Percentiles rank a stretch among this genome's conserved stretches.
Conservation (phyloP, 2,888 invertebrate genomes). For the Plagiodera versicolora region DNA sequence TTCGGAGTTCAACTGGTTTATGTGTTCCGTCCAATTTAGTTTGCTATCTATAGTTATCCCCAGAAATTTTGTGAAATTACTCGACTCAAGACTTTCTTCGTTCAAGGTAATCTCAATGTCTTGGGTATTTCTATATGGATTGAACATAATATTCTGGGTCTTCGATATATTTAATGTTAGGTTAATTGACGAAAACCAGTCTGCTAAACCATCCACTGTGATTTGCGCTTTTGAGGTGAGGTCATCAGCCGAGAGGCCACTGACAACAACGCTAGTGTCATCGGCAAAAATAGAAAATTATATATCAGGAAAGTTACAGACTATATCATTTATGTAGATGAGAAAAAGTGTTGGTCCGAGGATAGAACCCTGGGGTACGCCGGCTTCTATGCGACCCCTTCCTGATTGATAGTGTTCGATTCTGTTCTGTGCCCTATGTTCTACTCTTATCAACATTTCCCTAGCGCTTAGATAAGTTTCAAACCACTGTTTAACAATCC, state of each 20-base stretch:
- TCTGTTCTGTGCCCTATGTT: background rate
- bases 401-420: background rate
- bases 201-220: background rate
- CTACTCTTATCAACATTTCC: background rate
- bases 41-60: background rate
- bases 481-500: background rate
- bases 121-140: background rate
- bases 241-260: background rate
- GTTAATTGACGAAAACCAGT: background rate
- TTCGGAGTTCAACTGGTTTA: background rate
- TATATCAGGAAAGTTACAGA: background rate
- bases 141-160: background rate
- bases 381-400: background rate
- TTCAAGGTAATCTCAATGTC: background rate
- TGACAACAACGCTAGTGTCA: no score
- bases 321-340: background rate
- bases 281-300: background rate
- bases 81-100: background rate
- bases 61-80: background rate
- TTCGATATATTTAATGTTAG: background rate
- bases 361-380: background rate
- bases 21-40: background rate
- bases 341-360: background rate
- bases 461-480: background rate
- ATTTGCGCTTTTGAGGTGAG: background rate